Percentiles rank a stretch among this genome's conserved stretches.
Conservation (phyloP, 2,113 vertebrate genomes). For the Platanista minor region DNA sequence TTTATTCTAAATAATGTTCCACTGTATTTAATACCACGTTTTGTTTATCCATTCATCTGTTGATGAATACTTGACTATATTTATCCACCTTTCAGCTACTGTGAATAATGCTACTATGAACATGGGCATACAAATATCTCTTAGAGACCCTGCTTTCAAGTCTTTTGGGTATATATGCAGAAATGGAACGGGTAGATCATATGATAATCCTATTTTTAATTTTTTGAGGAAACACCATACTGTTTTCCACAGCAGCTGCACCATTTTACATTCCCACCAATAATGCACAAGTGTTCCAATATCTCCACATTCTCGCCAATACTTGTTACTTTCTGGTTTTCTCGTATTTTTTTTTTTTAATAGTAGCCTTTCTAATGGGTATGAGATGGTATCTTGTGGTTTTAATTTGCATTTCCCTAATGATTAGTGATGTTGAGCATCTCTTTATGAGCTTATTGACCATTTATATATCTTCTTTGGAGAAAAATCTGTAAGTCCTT, state of each 20-base stretch:
- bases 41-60: background rate
- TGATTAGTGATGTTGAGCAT: background rate
- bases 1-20: background rate
- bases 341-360: background rate
- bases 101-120: background rate
- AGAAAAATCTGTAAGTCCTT: background rate
- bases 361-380: background rate
- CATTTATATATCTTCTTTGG: background rate
- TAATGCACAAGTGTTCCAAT: background rate
- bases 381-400: background rate
- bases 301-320: background rate
- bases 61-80: no score
- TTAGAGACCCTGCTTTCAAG: background rate
- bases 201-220: background rate
- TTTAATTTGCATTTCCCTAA: background rate
- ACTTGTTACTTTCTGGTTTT: background rate
- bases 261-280: background rate
- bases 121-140: background rate
- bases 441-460: background rate
- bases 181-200: background rate
- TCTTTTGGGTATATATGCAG: background rate
- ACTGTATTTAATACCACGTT: background rate
- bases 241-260: background rate
- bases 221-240: background rate
- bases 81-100: background rate